Evolutionary conservation across 2,888 invertebrate genomes (phyloP).

Genomic region (Dasysyrphus albostriatus): DNA sequence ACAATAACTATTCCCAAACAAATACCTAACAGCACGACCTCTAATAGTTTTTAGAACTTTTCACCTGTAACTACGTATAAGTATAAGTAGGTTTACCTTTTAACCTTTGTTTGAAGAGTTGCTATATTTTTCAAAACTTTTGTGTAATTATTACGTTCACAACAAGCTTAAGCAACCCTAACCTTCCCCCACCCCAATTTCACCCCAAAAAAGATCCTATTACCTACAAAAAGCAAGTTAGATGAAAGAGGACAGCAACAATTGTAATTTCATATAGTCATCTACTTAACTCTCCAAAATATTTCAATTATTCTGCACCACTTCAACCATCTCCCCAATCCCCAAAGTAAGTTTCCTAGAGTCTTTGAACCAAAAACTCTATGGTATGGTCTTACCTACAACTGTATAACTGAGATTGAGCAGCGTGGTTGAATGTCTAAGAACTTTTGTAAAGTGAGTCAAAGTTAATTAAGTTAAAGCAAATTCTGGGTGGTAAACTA

Average conservation of each 20-base stretch:
- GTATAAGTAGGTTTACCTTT: neutral
- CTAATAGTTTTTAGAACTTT: neutral
- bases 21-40: constrained; percentile 17
- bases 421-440: constrained; percentile 28
- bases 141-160: constrained; percentile 12
- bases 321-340: constrained; percentile 13
- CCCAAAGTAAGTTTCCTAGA: constrained; percentile 6
- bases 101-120: neutral
- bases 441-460: constrained; percentile 47
- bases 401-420: neutral
- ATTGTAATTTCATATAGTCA: constrained; percentile 36
- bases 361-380: constrained; percentile 17
- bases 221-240: neutral
- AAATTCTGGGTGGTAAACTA: constrained; percentile 46
- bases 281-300: constrained; percentile 50
- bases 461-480: constrained; percentile 60
- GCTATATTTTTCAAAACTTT: neutral
- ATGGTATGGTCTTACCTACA: neutral
- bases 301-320: constrained; percentile 53
- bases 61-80: neutral
- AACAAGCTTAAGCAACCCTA: neutral
- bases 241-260: constrained; percentile 7
- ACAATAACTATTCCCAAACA: neutral
- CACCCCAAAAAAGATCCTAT: neutral
- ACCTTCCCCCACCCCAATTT: no score